phyloP scores from a whole-genome alignment of 30 jellyfish, hydroid and myxozoan genomes.

The Aurelia coerulea region DNA sequence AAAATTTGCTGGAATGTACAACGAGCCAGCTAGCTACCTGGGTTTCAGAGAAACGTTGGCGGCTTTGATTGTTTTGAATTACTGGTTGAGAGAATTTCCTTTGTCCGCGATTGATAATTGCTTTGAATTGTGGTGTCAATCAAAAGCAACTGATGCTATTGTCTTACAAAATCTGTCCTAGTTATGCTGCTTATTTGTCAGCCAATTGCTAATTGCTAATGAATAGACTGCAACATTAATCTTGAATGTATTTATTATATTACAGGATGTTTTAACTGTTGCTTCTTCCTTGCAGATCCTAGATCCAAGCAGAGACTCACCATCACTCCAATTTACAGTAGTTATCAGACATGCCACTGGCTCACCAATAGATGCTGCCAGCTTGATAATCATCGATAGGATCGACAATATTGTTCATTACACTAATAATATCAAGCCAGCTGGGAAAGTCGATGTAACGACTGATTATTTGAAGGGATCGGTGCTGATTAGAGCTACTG shows the following conservation, averaged over 20 bases:
- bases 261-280: background rate
- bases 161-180: too few species aligned
- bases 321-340: constrained; percentile 26
- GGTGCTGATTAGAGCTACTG: background rate
- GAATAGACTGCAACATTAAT: too few species aligned
- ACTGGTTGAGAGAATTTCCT: too few species aligned
- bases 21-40: too few species aligned
- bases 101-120: too few species aligned
- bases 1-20: too few species aligned
- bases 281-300: constrained; percentile 9
- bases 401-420: constrained; percentile 14
- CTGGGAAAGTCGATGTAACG: constrained; percentile 23
- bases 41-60: too few species aligned
- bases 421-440: constrained; percentile 7
- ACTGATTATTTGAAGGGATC: background rate
- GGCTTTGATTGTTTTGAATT: too few species aligned
- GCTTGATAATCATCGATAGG: constrained; percentile 14
- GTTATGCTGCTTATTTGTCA: too few species aligned
- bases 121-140: too few species aligned
- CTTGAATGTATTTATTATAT: background rate
- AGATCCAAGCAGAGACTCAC: constrained; percentile 50
- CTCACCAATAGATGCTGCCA: constrained; percentile 27
- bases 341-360: constrained; percentile 8
- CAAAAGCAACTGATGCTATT: too few species aligned
- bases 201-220: too few species aligned